Evolutionary conservation across 2,113 vertebrate genomes (phyloP), one percentile per base, ranked within the genome.

Genomic region (Stigmatopora nigra): DNA sequence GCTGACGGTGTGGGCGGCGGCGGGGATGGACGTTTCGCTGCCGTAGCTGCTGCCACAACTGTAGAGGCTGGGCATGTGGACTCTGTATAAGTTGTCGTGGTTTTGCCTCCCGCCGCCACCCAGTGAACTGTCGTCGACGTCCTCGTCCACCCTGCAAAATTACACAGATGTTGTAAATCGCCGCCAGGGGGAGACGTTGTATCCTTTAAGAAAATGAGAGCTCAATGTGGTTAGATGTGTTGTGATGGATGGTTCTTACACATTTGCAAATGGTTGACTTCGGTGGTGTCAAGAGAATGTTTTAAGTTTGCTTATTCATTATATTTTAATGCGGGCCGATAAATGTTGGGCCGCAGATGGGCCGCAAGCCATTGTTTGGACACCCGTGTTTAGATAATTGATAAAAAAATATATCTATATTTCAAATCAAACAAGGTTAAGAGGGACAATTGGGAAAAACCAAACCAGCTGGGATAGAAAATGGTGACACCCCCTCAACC

Each of bases 11-110:
- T 99, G 97, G 13, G 97, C 95, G 0, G 96, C 92, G 0, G 97
- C 96, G 0, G 94, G 97, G 74, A 99, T 94, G 90, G 95, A 98
- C 82, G 93, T 92, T 88, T 99, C 95, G 7, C 97, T 98, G 85
- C 95, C 95, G 20, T 96, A 99, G 90, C 95, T 97, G 91, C 96
- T 98, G 3, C 97, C 97, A 25, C 97, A 99, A 91, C 97, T 99
- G 84, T 99, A 99, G 59, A 99, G 84, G 73, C 97, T 99, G 64
- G 97, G 95, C 96, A 99, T 99, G 90, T 99, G 97, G 61, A 99
- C 97, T 6, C 94, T 92, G 89, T 99, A 99, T 76, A 98, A 91
- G 86, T 95, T 96, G 82, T 97, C 97, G 0, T 95, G 93, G 6
- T 94, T 94, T 67, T 92, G 96, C 67, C 95, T 86, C 0, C 91